Evolutionary conservation across 1,140 invertebrate genomes (phyloP), one percentile per base, ranked within the genome.

Genomic region (Danaus melanippus): DNA sequence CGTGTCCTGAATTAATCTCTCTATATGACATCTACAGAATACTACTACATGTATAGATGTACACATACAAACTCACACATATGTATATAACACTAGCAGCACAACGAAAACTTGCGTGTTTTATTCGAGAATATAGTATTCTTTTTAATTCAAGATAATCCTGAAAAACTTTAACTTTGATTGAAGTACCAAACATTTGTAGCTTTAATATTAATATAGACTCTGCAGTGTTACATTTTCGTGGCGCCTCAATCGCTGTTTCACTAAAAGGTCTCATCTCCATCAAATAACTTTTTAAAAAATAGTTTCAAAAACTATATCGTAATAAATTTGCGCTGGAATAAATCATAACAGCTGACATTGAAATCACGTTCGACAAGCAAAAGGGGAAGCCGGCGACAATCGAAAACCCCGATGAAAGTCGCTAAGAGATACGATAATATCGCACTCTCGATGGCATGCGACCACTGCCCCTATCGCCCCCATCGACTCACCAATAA

Each of bases 401-500:
- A 79, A 79, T 78, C 74, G 69, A 71, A 69, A 67, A 71, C 75
- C 77, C 71, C 73, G 79, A 84, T 81, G 81, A 86, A 79, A 84
- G 76, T 86, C 78, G 75, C 77, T 73, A 75, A 76, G 76, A 79
- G 79, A 76, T 61, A 76, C 72, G 76, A 84, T 83, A 83, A 75
- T 64, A 83, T 84, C 76, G 74, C 67, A 71, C 56, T 69, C 71
- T 62, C 65, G 80, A 80, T 74, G 72, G 74, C 79, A 80, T 76
- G 79, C 78, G 75, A 74, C 74, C 75, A 74, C 71, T 79, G 81
- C 84, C 84, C 81, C 73, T 86, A 86, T 86, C 81, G 84, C 84
- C 84, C 80, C 71, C 81, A 86, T 86, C 83, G 71, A 46, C 73
- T 60, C 71, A 68, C 74, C 75, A 78, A 82, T 84, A 84, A 86